phyloP scores from a whole-genome alignment of 1,140 invertebrate genomes.

The Lepidurus couesii region DNA sequence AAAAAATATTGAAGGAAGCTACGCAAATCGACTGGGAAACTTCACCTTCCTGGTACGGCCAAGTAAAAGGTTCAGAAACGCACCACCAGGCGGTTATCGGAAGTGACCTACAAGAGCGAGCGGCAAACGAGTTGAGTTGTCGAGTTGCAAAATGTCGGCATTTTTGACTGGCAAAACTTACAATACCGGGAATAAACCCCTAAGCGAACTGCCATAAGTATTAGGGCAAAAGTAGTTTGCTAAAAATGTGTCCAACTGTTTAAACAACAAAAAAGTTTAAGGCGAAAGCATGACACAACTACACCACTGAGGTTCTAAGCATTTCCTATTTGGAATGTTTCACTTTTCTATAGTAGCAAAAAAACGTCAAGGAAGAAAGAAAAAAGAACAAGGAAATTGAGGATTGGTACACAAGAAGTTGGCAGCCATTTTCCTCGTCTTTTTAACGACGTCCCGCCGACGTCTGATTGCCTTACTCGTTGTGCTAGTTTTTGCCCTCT shows the following conservation, averaged over 20 bases:
- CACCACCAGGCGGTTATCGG: too few relatives aligned
- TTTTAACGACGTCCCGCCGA: conserved; percentile 20
- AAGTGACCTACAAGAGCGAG: too few relatives aligned
- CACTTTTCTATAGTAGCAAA: background rate
- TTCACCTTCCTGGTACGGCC: too few relatives aligned
- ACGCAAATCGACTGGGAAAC: too few relatives aligned
- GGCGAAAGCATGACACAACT: background rate
- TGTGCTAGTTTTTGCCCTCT: conserved; percentile 15
- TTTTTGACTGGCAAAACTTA: background rate
- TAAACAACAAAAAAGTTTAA: background rate
- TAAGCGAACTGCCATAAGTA: background rate
- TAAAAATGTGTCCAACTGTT: background rate
- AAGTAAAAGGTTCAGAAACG: too few relatives aligned
- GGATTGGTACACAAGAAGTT: conserved; percentile 2
- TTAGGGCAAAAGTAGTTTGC: background rate
- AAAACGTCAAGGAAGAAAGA: background rate
- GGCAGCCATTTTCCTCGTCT: conserved; percentile 13
- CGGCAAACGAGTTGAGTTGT: too few relatives aligned
- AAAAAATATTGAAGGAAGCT: too few relatives aligned
- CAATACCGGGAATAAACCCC: background rate
- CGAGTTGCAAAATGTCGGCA: too few relatives aligned
- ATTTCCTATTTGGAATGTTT: background rate
- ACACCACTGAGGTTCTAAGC: background rate
- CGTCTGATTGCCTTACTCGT: background rate
- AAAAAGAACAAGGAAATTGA: background rate